Conservation (phyloP, 1,140 invertebrate species). For the Andricus grossulariae region DNA sequence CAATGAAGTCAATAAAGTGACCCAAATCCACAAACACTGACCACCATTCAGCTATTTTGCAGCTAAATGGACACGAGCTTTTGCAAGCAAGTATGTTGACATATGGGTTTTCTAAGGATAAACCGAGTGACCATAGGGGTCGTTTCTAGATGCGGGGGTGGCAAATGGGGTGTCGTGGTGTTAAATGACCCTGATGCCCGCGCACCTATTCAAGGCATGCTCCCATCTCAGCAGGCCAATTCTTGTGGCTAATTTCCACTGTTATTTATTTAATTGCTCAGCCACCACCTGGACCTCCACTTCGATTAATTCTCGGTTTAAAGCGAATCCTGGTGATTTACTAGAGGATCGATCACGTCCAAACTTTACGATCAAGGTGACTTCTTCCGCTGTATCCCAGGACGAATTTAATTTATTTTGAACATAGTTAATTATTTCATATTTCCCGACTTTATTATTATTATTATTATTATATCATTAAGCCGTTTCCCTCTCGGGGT, state of each 20-base stretch:
- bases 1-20: not conserved
- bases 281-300: slow-evolving; percentile 55
- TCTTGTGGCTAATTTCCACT: slow-evolving; percentile 62
- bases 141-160: slow-evolving; percentile 50
- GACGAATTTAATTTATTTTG: too few relatives aligned
- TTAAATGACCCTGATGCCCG: slow-evolving; percentile 50
- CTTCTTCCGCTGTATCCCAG: too few relatives aligned
- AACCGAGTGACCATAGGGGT: slow-evolving; percentile 17
- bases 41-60: not conserved
- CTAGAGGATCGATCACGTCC: slow-evolving; percentile 46
- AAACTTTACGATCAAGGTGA: slow-evolving; percentile 30
- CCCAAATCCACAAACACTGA: not conserved
- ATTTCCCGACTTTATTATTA: too few relatives aligned
- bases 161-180: slow-evolving; percentile 50
- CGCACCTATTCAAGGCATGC: slow-evolving; percentile 48
- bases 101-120: slow-evolving; percentile 27
- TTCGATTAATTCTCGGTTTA: slow-evolving; percentile 46
- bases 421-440: too few relatives aligned
- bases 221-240: slow-evolving; percentile 52
- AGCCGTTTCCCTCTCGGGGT: too few relatives aligned
- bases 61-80: slow-evolving; percentile 1
- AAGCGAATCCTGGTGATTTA: slow-evolving; percentile 44
- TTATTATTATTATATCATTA: too few relatives aligned
- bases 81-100: slow-evolving; percentile 17
- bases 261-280: slow-evolving; percentile 61